Conservation (phyloP, 2,113 vertebrate genomes). For the Brachyistius frenatus region DNA sequence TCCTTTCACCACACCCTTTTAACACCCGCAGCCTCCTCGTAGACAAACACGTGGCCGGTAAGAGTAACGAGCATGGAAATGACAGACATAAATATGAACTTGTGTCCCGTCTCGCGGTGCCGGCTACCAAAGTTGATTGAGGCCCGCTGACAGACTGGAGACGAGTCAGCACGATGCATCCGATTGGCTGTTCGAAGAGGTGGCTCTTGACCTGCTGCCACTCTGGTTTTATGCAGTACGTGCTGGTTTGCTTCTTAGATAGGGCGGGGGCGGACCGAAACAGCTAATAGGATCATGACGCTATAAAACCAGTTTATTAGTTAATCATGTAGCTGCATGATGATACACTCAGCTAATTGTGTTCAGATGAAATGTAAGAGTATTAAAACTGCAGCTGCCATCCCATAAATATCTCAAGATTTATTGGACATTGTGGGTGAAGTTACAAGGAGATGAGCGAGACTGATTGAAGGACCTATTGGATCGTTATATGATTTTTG, state of each 20-base stretch:
- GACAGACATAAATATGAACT: conserved; percentile 24
- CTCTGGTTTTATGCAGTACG: not conserved
- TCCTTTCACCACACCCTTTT: conserved; percentile 12
- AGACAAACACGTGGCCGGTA: conserved; percentile 1
- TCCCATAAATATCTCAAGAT: not conserved
- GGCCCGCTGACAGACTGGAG: conserved; percentile 1
- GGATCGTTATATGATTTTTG: too few relatives aligned
- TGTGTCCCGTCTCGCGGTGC: not conserved
- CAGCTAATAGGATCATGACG: not conserved
- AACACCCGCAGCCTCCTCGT: not conserved
- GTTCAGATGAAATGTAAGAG: not conserved
- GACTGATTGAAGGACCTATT: too few relatives aligned
- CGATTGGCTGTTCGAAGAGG: not conserved
- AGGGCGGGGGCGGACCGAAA: not conserved
- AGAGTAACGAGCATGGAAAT: conserved; percentile 13
- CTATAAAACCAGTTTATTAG: not conserved
- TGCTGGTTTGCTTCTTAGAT: not conserved
- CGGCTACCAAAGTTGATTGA: not conserved
- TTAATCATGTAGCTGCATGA: not conserved
- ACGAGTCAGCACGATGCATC: not conserved
- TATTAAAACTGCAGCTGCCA: not conserved
- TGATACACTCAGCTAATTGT: not conserved
- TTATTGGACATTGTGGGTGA: not conserved
- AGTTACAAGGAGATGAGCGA: too few relatives aligned
- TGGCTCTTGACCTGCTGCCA: not conserved